phyloP scores from a whole-genome alignment of 2,113 vertebrate species.

The Campylomormyrus tamandua region DNA sequence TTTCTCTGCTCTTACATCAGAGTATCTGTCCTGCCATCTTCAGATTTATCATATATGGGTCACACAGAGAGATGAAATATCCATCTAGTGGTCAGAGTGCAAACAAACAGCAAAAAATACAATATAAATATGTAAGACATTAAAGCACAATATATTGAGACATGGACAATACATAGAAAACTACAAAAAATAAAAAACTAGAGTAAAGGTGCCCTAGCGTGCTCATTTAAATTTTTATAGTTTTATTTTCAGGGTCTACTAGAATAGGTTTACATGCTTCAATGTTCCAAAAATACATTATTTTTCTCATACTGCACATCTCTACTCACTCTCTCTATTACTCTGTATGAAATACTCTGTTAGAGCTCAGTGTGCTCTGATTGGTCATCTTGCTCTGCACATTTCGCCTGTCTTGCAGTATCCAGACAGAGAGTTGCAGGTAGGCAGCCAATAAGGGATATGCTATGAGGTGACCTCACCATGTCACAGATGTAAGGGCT shows the following conservation, averaged over 20 bases:
- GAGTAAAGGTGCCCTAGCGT: not conserved
- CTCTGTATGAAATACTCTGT: not conserved
- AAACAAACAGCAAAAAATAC: not conserved
- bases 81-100: not conserved
- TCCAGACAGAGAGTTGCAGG: not conserved
- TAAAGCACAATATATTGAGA: not conserved
- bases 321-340: not conserved
- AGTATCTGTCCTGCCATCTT: not conserved
- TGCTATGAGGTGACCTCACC: not conserved
- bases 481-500: not conserved
- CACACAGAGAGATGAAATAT: not conserved
- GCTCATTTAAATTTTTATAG: not conserved
- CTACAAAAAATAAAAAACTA: not conserved
- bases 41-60: not conserved
- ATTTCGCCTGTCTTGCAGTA: not conserved
- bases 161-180: not conserved
- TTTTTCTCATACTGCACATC: not conserved
- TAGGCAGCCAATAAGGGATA: not conserved
- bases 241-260: not conserved
- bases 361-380: not conserved
- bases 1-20: not conserved
- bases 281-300: not conserved
- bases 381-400: not conserved
- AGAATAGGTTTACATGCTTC: not conserved
- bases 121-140: not conserved